phyloP scores from a whole-genome alignment of 2,888 invertebrate genomes.

The Digitonthophagus gazella region DNA sequence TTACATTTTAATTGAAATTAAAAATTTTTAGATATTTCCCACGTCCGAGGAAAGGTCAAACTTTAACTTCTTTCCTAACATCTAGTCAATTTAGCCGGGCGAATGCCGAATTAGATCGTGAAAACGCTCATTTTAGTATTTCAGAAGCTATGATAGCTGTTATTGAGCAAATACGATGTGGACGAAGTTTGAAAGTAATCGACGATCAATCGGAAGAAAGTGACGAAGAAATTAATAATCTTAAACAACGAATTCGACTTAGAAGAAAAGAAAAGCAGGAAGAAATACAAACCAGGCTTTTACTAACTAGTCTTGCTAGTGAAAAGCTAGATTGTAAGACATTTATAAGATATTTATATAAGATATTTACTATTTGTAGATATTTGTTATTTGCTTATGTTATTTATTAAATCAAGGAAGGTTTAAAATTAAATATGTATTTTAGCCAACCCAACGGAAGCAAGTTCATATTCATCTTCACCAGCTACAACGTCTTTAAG shows the following conservation, averaged over 20 bases:
- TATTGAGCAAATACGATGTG: constrained; percentile 72
- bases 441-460: constrained; percentile 54
- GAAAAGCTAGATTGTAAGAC: constrained; percentile 53
- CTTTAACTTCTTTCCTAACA: constrained; percentile 68
- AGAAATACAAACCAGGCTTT: constrained; percentile 46
- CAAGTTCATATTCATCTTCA: constrained; percentile 56
- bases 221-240: constrained; percentile 64
- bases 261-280: constrained; percentile 56
- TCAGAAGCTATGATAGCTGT: constrained; percentile 82
- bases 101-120: constrained; percentile 76
- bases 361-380: not conserved
- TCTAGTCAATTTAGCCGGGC: constrained; percentile 68
- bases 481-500: constrained; percentile 53
- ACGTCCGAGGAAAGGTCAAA: constrained; percentile 65
- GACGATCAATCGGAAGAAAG: constrained; percentile 59
- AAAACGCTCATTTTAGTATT: constrained; percentile 83
- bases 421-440: constrained; percentile 13
- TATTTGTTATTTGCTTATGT: not conserved
- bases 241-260: constrained; percentile 63
- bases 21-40: constrained; percentile 53
- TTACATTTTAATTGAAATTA: constrained; percentile 1
- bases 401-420: constrained; percentile 7
- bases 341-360: constrained; percentile 1
- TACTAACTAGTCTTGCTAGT: constrained; percentile 41
- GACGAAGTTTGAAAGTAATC: constrained; percentile 51